Evolutionary conservation across 2,797 vertebrate species (phyloP).

Genomic region (Poecilia gillii): DNA sequence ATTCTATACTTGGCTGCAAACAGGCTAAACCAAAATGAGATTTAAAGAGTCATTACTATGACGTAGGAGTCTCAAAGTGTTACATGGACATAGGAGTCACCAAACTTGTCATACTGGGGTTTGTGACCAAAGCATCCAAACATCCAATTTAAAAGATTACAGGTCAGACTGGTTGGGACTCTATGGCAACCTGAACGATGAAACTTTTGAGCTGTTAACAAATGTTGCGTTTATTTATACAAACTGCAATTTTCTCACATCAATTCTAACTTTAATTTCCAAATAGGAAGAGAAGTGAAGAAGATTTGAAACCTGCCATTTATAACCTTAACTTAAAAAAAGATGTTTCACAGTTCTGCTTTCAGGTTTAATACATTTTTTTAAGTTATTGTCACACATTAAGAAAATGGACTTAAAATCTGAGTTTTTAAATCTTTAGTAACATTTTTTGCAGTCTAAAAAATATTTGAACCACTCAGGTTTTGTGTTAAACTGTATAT

Average conservation of each 20-base stretch:
- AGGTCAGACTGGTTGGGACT: not conserved
- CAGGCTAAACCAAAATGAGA: slow-evolving; percentile 15
- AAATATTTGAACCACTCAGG: not conserved
- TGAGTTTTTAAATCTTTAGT: not conserved
- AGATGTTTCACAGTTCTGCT: not conserved
- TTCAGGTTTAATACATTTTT: not conserved
- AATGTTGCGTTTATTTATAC: not conserved
- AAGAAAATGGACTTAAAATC: not conserved
- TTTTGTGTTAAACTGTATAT: not conserved
- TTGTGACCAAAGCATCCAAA: not conserved
- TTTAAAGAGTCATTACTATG: slow-evolving; percentile 26
- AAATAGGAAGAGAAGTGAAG: not conserved
- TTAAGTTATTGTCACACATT: not conserved
- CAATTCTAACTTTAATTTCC: not conserved
- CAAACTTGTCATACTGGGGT: not conserved
- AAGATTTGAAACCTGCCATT: not conserved
- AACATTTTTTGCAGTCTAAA: not conserved
- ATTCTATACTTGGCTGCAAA: slow-evolving; percentile 17
- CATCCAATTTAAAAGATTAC: not conserved
- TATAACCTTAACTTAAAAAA: not conserved
- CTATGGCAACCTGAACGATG: not conserved
- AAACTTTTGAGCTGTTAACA: not conserved
- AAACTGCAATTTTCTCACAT: not conserved
- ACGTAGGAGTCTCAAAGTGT: slow-evolving; percentile 30
- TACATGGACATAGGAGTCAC: slow-evolving; percentile 32